Evolutionary conservation across 2,888 invertebrate species (phyloP), one percentile per base, ranked within the genome.

Genomic region (Erebia epiphron): DNA sequence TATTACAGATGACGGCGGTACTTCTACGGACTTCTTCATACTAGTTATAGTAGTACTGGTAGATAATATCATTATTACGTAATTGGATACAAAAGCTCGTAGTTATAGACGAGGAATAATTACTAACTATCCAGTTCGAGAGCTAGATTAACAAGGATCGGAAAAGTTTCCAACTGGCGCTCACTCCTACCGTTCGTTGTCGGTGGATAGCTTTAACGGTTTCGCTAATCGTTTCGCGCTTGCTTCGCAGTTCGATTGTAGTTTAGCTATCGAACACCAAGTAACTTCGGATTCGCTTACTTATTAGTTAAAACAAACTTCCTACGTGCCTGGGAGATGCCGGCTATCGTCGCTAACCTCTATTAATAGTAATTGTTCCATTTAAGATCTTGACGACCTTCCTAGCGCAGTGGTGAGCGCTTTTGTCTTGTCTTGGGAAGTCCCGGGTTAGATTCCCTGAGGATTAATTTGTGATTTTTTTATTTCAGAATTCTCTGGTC

Each of bases 161-260:
- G 54, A n/a, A 16, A 64, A 64, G 64, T 64, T 64, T n/a, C 7
- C 35, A 64, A 64, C 54, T 64, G 11, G 41, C n/a, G 41, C 52
- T 64, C n/a, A 54, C 50, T 41, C 35, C 41, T 2, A 35, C 54
- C 35, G 35, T 64, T 62, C 62, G 49, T 62, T 8, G 62, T 54
- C 54, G 52, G 52, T 4, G 16, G 50, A 64, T 54, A 52, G 64
- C 64, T 54, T 64, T 41, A 54, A 54, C 54, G 64, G 52, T 52
- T 64, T 16, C 11, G 64, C 64, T 64, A 64, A 64, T 64, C 64
- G 64, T 16, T 41, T n/a, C 16, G 21, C 35, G 61, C 14, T 8
- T 18, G 46, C 21, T 62, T 49, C 16, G 54, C 54, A 61, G 61
- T 41, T 41, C 58, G 61, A 46, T 50, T 26, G 63, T 41, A 26